Base-by-base conservation (phyloP, 2,113 vertebrate species). In the Tachysurus vachellii region DNA sequence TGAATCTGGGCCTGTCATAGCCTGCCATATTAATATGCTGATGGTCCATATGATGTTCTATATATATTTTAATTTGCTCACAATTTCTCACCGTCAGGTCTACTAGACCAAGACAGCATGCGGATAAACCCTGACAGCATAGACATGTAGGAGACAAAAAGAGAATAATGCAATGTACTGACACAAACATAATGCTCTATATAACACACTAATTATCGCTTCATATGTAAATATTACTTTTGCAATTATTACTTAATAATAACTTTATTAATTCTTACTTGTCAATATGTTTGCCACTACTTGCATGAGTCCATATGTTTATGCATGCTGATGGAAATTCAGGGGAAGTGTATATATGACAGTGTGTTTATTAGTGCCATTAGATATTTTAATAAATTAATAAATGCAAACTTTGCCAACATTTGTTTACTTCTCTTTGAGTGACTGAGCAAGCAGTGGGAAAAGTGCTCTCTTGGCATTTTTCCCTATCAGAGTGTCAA, bases 321-420 rank as follows among this genome's bases (percentile, higher is more conserved):
- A 31, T 17, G 66, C 28, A 70, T 70, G 66, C 66, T 36, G 6
- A 76, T 10, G 4, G 16, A 12, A 31, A 76, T 31, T 36, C 62
- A 86, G 68, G 82, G 28, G 28, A 76, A 80, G 79, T 81, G 75
- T 76, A 81, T 70, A 61, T 19, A 83, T 62, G 89, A 54, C 54
- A 79, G 56, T 66, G 17, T 36, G 26, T 59, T 68, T 54, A 21
- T 71, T 86, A 26, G 47, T 44, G 56, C 75, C 75, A 82, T 90
- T 87, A 82, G 89, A 81, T 86, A 77, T 90, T 90, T 90, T 87
- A 36, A 36, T 36, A 84, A 87, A 90, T 88, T 92, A 90, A 93
- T 90, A 88, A 91, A 86, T 89, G 76, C 92, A 87, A 91, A 85
- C 87, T 89, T 79, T 90, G 88, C 85, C 86, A 93, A 88, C 71